Conservation (phyloP, 2,888 invertebrate genomes). For the Drosophila prolongata region DNA sequence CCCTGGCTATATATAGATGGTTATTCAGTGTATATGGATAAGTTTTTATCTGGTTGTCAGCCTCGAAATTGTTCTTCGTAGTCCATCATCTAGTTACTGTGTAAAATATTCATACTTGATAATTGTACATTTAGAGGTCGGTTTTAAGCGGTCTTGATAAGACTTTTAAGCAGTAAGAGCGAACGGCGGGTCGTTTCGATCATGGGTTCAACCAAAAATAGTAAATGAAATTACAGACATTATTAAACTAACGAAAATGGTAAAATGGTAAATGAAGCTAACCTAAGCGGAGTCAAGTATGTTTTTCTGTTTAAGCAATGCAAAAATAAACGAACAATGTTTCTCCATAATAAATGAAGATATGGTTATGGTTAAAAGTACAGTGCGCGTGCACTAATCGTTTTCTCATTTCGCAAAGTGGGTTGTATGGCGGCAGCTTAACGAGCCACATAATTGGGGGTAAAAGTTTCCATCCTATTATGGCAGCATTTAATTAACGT, state of each 20-base stretch:
- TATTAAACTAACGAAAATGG: slow-evolving; percentile 25
- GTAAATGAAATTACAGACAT: slow-evolving; percentile 55
- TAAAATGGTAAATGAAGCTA: slow-evolving; percentile 48
- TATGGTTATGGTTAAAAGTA: slow-evolving; percentile 73
- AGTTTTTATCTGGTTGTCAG: slow-evolving; percentile 71
- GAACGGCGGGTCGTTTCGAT: slow-evolving; percentile 14
- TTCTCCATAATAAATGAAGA: slow-evolving; percentile 74
- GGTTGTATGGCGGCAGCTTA: slow-evolving; percentile 31
- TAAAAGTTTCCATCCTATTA: slow-evolving; percentile 69
- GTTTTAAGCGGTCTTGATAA: slow-evolving; percentile 81
- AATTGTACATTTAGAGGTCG: slow-evolving; percentile 77
- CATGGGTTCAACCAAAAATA: slow-evolving; percentile 17
- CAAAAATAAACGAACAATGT: slow-evolving; percentile 67
- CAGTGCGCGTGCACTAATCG: background rate
- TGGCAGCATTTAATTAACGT: slow-evolving; percentile 75
- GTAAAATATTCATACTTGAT: slow-evolving; percentile 72
- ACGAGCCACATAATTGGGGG: slow-evolving; percentile 35
- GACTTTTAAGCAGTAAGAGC: slow-evolving; percentile 74
- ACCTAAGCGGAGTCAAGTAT: slow-evolving; percentile 43
- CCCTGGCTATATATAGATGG: slow-evolving; percentile 40
- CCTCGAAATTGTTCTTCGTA: slow-evolving; percentile 66
- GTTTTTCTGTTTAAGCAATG: slow-evolving; percentile 69
- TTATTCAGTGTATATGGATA: slow-evolving; percentile 69
- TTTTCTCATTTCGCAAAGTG: slow-evolving; percentile 12
- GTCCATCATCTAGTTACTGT: slow-evolving; percentile 74